Evolutionary conservation across 1,140 invertebrate species (phyloP), one percentile per base, ranked within the genome.

Genomic region (Lethrus apterus): DNA sequence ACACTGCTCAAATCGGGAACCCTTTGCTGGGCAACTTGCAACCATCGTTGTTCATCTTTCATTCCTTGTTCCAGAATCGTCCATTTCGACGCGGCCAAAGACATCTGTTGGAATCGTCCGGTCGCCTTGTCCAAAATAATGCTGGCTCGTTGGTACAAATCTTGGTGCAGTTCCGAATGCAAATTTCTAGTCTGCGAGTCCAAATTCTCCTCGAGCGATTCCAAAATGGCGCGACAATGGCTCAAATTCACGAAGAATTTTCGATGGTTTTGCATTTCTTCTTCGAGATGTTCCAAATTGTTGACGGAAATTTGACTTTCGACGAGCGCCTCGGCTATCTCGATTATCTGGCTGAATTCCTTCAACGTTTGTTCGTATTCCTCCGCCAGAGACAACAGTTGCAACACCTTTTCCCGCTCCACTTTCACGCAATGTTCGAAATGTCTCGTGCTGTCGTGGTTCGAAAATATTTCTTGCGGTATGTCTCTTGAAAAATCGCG

Each of bases 201-300:
- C 9, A 91, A 69, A 65, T 89, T 86, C 50, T 81, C 80, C 66
- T 90, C 87, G 10, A 92, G 62, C 0, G 86, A 89, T 65, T 91
- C 87, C 13, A 93, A 66, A 50, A 90, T 86, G 15, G 80, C 80
- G 55, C 83, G 74, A 55, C 88, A 91, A 47, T 90, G 86, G 56
- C 86, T 89, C 7, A 93, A 65, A 56, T 89, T 89, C 0, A 87
- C 82, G 59, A 92, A 91, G 67, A 91, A 90, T 58, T 88, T 89
- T 30, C 86, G 74, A 59, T 90, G 86, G 58, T 88, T 91, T 53
- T 89, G 85, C 67, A 91, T 86, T 69, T 90, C 88, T 57, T 89
- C 84, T 56, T 86, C 83, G 7, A 91, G 66, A 56, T 89, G 82
- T 54, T 83, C 78, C 42, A 88, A 68, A 52, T 80, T 80, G 26